Evolutionary conservation across 53 echinoderm and acorn worm species (phyloP).

Genomic region (Zoroaster sp.): DNA sequence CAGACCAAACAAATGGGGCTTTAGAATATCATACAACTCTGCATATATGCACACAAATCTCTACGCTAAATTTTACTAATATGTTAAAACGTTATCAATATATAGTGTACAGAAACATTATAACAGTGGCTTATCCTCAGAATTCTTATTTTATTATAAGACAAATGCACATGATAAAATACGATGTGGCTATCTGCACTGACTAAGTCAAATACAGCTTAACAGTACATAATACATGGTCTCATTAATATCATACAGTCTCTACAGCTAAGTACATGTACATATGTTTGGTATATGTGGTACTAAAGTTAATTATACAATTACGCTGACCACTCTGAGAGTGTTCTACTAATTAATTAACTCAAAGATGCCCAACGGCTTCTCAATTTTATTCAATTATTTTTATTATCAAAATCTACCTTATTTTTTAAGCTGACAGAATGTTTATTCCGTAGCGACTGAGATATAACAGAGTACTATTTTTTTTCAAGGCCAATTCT

Average conservation of each 20-base stretch:
- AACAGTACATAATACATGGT: neutral
- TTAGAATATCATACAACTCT: constrained; percentile 53
- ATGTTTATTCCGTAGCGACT: neutral
- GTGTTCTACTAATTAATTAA: neutral
- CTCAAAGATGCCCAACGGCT: neutral
- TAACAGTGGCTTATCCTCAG: neutral
- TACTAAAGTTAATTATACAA: neutral
- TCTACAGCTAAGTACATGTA: constrained; percentile 37
- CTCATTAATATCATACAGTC: constrained; percentile 27
- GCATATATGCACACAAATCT: constrained; percentile 10
- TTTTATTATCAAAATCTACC: neutral
- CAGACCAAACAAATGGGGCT: constrained; percentile 47
- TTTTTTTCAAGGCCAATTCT: neutral
- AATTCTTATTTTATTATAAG: neutral
- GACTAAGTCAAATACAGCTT: neutral
- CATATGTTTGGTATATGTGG: neutral
- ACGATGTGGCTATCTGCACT: neutral
- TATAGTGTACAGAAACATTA: constrained; percentile 16
- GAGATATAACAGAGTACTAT: neutral
- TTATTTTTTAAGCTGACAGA: neutral
- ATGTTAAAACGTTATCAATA: neutral
- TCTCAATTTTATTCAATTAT: neutral
- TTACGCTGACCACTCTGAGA: neutral
- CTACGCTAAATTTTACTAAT: neutral
- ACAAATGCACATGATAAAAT: neutral